Percentiles rank a stretch among this genome's conserved stretches.
Conservation (phyloP, 1,140 invertebrate species). For the Ladona fulva region DNA sequence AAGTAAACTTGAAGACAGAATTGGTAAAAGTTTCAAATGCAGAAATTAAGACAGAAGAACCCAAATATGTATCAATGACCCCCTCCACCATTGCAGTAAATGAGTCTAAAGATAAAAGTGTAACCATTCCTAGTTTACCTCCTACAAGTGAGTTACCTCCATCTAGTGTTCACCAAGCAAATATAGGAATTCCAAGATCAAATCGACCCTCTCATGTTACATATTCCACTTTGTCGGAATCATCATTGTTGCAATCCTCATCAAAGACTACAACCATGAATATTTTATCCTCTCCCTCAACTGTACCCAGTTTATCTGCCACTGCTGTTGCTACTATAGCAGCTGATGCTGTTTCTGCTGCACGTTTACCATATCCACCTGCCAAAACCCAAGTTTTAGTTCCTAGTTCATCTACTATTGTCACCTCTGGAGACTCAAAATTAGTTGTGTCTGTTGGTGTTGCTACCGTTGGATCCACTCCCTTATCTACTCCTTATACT, state of each 20-base stretch:
- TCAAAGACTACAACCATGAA: conserved; percentile 18
- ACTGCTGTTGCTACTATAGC: conserved; percentile 27
- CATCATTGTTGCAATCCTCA: conserved; percentile 23
- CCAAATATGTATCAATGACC: background rate
- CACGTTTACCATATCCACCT: conserved; percentile 22
- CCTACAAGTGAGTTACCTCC: conserved; percentile 21
- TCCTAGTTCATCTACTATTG: background rate
- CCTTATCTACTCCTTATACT: conserved; percentile 13
- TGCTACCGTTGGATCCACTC: background rate
- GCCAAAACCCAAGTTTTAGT: conserved; percentile 12
- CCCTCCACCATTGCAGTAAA: background rate
- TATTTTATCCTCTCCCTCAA: background rate
- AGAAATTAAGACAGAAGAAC: background rate
- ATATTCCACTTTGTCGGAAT: conserved; percentile 21
- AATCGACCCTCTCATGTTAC: conserved; percentile 23
- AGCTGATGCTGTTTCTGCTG: conserved; percentile 29
- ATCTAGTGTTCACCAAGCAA: conserved; percentile 32
- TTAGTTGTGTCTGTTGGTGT: conserved; percentile 11
- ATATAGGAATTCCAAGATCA: conserved; percentile 26
- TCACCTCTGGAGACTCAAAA: background rate
- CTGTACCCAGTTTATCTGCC: conserved; percentile 9
- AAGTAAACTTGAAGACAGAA: background rate
- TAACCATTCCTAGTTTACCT: background rate
- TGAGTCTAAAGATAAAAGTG: background rate
- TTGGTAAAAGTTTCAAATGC: background rate